Evolutionary conservation across 2,888 invertebrate genomes (phyloP), one percentile per base, ranked within the genome.

Genomic region (Phyllotreta cruciferae): DNA sequence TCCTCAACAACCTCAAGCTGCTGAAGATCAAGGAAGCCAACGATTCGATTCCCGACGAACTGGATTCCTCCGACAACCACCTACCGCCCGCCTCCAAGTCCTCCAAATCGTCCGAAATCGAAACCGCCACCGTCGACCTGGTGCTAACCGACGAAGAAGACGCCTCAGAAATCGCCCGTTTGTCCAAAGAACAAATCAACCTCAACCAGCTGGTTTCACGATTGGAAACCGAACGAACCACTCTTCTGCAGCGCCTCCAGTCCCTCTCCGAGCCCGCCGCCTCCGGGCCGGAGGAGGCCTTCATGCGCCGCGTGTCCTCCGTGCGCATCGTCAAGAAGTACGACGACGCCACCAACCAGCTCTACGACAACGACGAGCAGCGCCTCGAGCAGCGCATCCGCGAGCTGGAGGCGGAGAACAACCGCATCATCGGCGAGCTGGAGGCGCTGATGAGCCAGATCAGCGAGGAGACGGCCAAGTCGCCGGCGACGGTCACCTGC

Each of bases 301-400:
- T 71, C 24, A 68, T 70, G 68, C 55, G 58, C n/a, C 69, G 69
- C 44, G 60, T 64, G 36, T 69, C 69, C 37, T 69, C 67, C 5
- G 61, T 66, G 24, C 56, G 63, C 11, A 41, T 69, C 1, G 41
- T 61, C 0, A 64, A 66, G 9, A 66, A 64, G 14, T 65, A 55
- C 38, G 71, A 73, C 47, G 71, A 72, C 34, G 72, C 72, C 8
- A 72, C 72, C 7, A 72, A 73, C 58, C 69, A 73, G 56, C 60
- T 73, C 49, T 71, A 60, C 42, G 64, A 62, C 3, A 62, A 64
- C 35, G 70, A 72, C 44, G 72, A 71, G 24, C 64, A 68, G n/a
- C 60, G 66, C 10, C 49, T 73, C 13, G 69, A 65, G 35, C 71
- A 73, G 53, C 56, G 72, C 5, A 68, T 71, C 36, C 60, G 67